A percentile compares a stretch with the other conserved stretches of the same genome.
Conservation (phyloP, 2,888 invertebrate species). For the Muschampia plurimacula region DNA sequence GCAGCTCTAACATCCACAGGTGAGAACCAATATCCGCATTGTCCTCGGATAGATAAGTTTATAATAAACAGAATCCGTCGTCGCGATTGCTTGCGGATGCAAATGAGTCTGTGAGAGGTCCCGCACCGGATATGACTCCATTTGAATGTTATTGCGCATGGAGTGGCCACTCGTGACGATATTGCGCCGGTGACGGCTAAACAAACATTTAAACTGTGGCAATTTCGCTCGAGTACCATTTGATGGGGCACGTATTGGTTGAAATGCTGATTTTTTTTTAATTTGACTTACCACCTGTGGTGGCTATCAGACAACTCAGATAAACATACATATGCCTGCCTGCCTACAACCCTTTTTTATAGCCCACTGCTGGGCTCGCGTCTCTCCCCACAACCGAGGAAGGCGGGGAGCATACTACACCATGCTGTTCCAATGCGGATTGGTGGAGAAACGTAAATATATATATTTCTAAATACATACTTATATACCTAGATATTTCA, state of each 20-base stretch:
- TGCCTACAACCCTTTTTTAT: too few relatives aligned
- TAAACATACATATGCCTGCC: too few relatives aligned
- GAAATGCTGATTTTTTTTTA: too few relatives aligned
- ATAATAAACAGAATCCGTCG: slow-evolving; percentile 9
- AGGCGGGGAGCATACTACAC: too few relatives aligned
- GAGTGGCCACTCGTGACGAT: slow-evolving; percentile 35
- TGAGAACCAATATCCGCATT: slow-evolving; percentile 11
- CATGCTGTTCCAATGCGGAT: too few relatives aligned
- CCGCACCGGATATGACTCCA: slow-evolving; percentile 58
- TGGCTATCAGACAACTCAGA: too few relatives aligned
- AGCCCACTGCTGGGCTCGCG: too few relatives aligned
- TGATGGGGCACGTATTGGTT: slow-evolving; percentile 5
- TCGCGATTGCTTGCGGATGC: slow-evolving; percentile 39
- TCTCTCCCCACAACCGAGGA: too few relatives aligned
- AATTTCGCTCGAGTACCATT: slow-evolving; percentile 6
- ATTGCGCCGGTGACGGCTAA: slow-evolving; percentile 36
- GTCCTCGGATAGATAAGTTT: background rate
- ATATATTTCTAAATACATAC: too few relatives aligned
- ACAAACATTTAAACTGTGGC: slow-evolving; percentile 27
- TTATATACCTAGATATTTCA: too few relatives aligned
- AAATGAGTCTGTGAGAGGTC: slow-evolving; percentile 31
- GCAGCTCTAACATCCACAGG: background rate
- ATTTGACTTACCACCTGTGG: too few relatives aligned
- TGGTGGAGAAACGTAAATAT: too few relatives aligned
- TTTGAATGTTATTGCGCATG: slow-evolving; percentile 59